phyloP scores from a whole-genome alignment of 1,140 invertebrate genomes.

The Thaumatotibia leucotreta region DNA sequence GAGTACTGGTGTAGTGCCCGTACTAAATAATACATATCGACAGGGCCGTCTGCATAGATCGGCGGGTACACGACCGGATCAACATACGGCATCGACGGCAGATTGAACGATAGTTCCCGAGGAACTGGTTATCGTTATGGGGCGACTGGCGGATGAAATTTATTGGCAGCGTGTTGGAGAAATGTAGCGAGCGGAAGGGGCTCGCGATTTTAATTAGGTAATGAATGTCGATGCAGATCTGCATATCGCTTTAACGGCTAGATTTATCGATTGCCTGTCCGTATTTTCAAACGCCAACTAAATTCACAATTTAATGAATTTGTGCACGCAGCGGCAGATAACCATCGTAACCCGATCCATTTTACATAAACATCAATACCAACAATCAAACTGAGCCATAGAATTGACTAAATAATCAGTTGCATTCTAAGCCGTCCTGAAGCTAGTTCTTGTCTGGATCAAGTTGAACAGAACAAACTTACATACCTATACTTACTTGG shows the following conservation, averaged over 20 bases:
- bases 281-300: constrained; percentile 49
- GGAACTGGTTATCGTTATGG: constrained; percentile 77
- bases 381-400: constrained; percentile 1
- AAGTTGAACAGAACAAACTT: not conserved
- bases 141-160: constrained; percentile 74
- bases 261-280: constrained; percentile 68
- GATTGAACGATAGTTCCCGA: constrained; percentile 76
- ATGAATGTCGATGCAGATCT: constrained; percentile 75
- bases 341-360: not conserved
- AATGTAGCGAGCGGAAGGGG: constrained; percentile 75
- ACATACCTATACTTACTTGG: not conserved
- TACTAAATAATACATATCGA: constrained; percentile 75
- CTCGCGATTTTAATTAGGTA: constrained; percentile 76
- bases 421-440: not conserved
- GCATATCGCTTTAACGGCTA: constrained; percentile 72
- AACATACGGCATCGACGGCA: constrained; percentile 73
- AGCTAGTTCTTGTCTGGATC: not conserved
- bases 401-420: constrained; percentile 8
- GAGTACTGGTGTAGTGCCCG: constrained; percentile 47
- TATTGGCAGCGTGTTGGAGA: constrained; percentile 74
- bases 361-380: constrained; percentile 12
- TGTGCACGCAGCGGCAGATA: constrained; percentile 27
- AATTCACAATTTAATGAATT: constrained; percentile 50
- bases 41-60: constrained; percentile 66
- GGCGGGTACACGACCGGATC: constrained; percentile 73